These are phyloP conservation scores for Campoletis raptor DNA, from an alignment of 2,888 invertebrate genomes.

Conservation along the genomic window DNA sequence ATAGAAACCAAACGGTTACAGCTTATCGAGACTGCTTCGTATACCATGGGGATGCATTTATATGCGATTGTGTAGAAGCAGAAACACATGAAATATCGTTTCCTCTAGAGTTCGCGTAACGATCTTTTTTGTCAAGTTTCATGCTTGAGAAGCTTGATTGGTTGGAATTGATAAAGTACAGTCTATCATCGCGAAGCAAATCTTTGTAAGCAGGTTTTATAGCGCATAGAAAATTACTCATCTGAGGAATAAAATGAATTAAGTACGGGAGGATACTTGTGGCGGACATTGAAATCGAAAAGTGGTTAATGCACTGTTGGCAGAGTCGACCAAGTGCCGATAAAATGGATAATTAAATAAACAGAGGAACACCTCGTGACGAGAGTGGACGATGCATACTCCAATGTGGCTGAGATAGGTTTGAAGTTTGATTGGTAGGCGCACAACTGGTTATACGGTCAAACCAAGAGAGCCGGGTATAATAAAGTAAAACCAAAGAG, in stretches of 20 bases:
- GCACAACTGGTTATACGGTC: slow-evolving; percentile 73
- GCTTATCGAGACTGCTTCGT: neutral
- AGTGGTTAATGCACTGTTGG: slow-evolving; percentile 54
- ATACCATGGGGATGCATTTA: slow-evolving; percentile 11
- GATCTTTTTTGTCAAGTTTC: neutral
- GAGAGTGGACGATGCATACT: slow-evolving; percentile 51
- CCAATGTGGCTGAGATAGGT: slow-evolving; percentile 66
- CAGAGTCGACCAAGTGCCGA: slow-evolving; percentile 63
- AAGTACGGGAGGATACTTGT: slow-evolving; percentile 41
- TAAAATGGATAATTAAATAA: slow-evolving; percentile 75
- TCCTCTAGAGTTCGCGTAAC: neutral
- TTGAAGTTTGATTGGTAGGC: slow-evolving; percentile 74
- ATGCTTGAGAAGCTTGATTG: slow-evolving; percentile 28
- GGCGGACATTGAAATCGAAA: slow-evolving; percentile 60
- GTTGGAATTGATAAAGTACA: neutral
- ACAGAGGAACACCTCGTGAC: slow-evolving; percentile 67
- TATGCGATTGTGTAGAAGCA: slow-evolving; percentile 16
- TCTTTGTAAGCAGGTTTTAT: neutral
- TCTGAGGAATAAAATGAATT: slow-evolving; percentile 47
- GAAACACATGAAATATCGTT: slow-evolving; percentile 7
- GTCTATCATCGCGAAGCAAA: neutral
- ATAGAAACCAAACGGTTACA: slow-evolving; percentile 49
- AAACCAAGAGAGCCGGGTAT: slow-evolving; percentile 65
- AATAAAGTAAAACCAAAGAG: slow-evolving; percentile 74
- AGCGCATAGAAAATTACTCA: slow-evolving; percentile 31